Conservation (phyloP, 2,797 vertebrate genomes). For the Sebastes itinus region DNA sequence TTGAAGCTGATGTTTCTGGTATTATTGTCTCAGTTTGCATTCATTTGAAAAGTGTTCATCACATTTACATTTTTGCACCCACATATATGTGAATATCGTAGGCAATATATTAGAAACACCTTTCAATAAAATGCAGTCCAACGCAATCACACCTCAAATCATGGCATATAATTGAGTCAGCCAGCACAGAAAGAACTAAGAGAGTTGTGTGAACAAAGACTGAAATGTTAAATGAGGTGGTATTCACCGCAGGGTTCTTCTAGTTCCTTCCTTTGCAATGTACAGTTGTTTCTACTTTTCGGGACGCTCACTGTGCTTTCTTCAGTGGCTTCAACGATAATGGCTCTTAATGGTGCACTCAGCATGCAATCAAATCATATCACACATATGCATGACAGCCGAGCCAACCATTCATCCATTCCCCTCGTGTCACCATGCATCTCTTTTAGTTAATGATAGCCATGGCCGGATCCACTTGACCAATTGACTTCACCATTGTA, state of each 20-base stretch:
- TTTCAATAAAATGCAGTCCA: background rate
- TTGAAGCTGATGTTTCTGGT: background rate
- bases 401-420: background rate
- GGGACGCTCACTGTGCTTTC: background rate
- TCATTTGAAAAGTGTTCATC: background rate
- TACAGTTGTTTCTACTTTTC: background rate
- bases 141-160: background rate
- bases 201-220: background rate
- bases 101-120: background rate
- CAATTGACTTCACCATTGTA: constrained; percentile 25
- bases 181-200: background rate
- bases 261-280: background rate
- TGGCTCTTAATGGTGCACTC: background rate
- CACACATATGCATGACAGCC: background rate
- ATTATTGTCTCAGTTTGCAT: background rate
- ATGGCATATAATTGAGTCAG: background rate
- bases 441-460: constrained; percentile 11
- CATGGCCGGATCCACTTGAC: constrained; percentile 37
- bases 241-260: background rate
- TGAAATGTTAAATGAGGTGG: background rate
- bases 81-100: background rate
- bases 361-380: constrained; percentile 27
- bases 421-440: background rate
- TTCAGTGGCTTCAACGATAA: background rate
- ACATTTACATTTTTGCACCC: background rate